A percentile compares a stretch with the other conserved stretches of the same genome.
These are phyloP conservation scores for Cryptoprocta ferox DNA, from an alignment of 2,797 vertebrate species.

Conservation along the genomic window DNA sequence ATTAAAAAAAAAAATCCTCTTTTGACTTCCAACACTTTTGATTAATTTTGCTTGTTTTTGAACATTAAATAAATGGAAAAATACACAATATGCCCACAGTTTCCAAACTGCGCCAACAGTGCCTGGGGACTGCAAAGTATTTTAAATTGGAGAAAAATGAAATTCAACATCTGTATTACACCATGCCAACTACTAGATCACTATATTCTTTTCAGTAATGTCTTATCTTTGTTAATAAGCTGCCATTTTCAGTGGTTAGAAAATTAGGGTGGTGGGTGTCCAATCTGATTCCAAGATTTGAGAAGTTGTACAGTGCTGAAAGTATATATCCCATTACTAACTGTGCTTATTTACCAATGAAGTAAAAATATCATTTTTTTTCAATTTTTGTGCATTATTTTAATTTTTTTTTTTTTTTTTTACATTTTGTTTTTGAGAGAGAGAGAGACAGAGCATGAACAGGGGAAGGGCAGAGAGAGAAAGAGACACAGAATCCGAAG, in stretches of 20 bases:
- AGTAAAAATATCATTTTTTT: background rate
- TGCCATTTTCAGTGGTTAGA: constrained; percentile 3
- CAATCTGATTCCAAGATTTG: background rate
- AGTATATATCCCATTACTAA: background rate
- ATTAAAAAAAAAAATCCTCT: background rate
- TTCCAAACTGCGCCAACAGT: background rate
- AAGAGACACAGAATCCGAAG: too few relatives aligned
- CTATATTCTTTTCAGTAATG: background rate
- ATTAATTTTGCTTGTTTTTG: background rate
- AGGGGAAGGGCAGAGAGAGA: too few relatives aligned
- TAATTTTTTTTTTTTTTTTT: background rate
- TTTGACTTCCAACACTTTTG: background rate
- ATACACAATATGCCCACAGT: background rate
- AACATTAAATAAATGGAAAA: background rate
- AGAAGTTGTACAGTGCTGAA: background rate
- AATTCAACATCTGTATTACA: background rate
- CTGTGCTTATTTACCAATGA: background rate
- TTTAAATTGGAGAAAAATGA: background rate
- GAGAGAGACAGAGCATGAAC: too few relatives aligned
- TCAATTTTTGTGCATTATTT: background rate
- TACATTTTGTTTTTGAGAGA: background rate
- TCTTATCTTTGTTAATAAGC: constrained; percentile 8
- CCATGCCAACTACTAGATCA: background rate
- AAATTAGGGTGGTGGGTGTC: background rate
- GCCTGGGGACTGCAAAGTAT: background rate